Evolutionary conservation across 2,113 vertebrate genomes (phyloP), one percentile per base, ranked within the genome.

Genomic region (Hydrochoerus hydrochaeris): DNA sequence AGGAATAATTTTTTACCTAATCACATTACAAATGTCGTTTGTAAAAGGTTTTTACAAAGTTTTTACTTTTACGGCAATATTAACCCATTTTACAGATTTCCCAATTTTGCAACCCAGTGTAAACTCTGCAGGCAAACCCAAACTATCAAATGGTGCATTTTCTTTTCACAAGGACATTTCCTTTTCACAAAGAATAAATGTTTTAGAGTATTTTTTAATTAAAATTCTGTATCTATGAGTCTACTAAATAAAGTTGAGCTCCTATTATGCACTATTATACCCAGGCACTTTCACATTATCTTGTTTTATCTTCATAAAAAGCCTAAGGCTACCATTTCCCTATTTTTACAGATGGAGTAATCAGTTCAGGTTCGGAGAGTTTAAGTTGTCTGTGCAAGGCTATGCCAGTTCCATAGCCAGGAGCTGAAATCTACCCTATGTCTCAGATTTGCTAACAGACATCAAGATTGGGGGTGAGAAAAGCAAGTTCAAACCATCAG

Each of bases 81-180:
- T 91, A 91, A 84, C 86, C 94, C 91, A 97, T 96, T 97, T 96
- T 94, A 93, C 58, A 94, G 96, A 89, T 88, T 87, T 75, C 26
- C 58, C n/a, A 78, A 13, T 41, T 85, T 87, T 19, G 54, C 32
- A 46, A 88, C 35, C 11, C 77, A 92, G 91, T 57, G 41, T 94
- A 52, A 82, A 93, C 0, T 54, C 71, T 73, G 10, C 8, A 82
- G 38, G n/a, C 7, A 22, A 91, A 69, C 10, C 28, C 16, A 78
- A 52, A 85, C 35, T 75, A 88, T 44, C 16, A 24, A 90, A 54
- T 20, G 7, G 28, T 38, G 89, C 1, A 41, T 58, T 87, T 84
- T 17, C 49, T 87, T 94, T 85, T 35, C 41, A 65, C 12, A 63
- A 93, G 49, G 41, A 89, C 3, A n/a, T 44, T 87, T 87, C 13